Base-by-base conservation (phyloP, 2,888 invertebrate genomes). In the Bedellia somnulentella region DNA sequence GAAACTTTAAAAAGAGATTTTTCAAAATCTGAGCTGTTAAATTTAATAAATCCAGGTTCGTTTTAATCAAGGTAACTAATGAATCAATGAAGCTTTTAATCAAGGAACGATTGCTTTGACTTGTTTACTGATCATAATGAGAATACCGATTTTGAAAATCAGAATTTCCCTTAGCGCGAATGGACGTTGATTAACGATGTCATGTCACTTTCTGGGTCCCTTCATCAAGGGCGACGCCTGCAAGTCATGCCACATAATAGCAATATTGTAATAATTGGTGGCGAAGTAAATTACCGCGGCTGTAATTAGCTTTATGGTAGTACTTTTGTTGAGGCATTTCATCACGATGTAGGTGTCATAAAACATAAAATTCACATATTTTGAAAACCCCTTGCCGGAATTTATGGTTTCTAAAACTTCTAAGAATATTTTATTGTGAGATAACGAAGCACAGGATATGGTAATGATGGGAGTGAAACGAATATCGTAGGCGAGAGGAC, bases 171-270 rank as follows among this genome's bases (percentile, higher is more conserved):
- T 56, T 46, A 39, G 42, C 47, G 49, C 55, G 52, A 61, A 59
- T 58, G 44, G 47, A 48, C 52, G 52, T n/a, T 73, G 73, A 73
- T 73, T 73, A 67, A 73, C 61, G 73, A 70, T 53, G 56, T 45
- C 40, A 49, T 67, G 71, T 68, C 71, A 62, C 51, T 32, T 29
- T 49, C 44, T 38, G 48, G 43, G 46, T 50, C 58, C 66, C 63
- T 57, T 56, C 57, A 56, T 58, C 63, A 54, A 38, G 39, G 43
- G 46, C 59, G 57, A 64, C 58, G 52, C 8, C 5, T 52, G 49
- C 66, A 48, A 71, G 70, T 71, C 70, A 70, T 56, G 56, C 54
- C 46, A 59, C 58, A 67, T 70, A 71, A 70, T 64, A 61, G 66
- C 61, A 58, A 66, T 61, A 62, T 60, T 60, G 57, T 61, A 61